Conservation (phyloP, 2,888 invertebrate species). For the Lithophane leautieri region DNA sequence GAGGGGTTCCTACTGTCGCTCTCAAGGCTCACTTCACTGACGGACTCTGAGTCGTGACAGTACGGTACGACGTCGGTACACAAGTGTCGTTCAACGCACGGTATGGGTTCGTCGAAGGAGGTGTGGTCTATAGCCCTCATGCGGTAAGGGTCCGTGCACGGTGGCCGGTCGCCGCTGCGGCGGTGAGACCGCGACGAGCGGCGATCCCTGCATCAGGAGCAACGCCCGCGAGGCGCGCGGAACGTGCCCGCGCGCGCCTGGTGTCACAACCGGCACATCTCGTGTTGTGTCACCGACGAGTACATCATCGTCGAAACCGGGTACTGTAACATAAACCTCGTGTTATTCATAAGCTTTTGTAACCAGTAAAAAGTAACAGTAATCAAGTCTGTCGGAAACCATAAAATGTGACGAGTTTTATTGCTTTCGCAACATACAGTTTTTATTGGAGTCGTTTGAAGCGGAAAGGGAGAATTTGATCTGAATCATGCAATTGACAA, state of each 20-base stretch:
- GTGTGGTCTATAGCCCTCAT: conserved; percentile 79
- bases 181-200: conserved; percentile 76
- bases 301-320: conserved; percentile 91
- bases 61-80: conserved; percentile 75
- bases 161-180: conserved; percentile 76
- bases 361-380: conserved; percentile 14
- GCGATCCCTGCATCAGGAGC: conserved; percentile 86
- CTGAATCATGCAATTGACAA: conserved; percentile 60
- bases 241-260: conserved; percentile 87
- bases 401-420: conserved; percentile 46
- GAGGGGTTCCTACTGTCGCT: conserved; percentile 85
- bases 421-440: conserved; percentile 42
- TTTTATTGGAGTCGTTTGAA: conserved; percentile 56
- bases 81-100: conserved; percentile 79
- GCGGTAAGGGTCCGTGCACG: conserved; percentile 76
- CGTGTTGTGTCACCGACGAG: conserved; percentile 92
- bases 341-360: conserved; percentile 42
- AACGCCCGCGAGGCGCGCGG: conserved; percentile 80
- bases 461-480: conserved; percentile 47
- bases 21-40: conserved; percentile 86
- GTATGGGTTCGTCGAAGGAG: conserved; percentile 82
- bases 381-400: conserved; percentile 31
- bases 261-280: conserved; percentile 93
- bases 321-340: conserved; percentile 81
- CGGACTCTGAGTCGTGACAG: conserved; percentile 83